A percentile compares a stretch with the other conserved stretches of the same genome.
Evolutionary conservation across 2,113 vertebrate genomes (phyloP).

Genomic region (Pyxicephalus adspersus): DNA sequence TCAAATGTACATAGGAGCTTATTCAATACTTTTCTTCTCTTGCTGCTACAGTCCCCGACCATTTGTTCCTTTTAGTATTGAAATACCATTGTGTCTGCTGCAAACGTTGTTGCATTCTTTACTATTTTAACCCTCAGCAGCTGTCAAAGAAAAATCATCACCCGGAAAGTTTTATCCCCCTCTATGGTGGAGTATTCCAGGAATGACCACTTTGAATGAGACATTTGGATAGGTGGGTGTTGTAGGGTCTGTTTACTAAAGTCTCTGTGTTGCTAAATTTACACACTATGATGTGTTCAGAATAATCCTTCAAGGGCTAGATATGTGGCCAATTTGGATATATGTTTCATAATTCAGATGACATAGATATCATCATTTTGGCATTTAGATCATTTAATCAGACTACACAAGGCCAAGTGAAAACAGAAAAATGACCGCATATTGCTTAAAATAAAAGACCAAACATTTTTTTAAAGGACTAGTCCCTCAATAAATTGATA

Average conservation of each 20-base stretch:
- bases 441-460: too few species aligned
- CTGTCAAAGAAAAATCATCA: conserved; percentile 39
- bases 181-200: conserved; percentile 34
- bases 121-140: conserved; percentile 19
- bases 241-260: conserved; percentile 11
- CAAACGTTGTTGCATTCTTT: conserved; percentile 19
- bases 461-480: too few species aligned
- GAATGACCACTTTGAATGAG: conserved; percentile 37
- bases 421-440: too few species aligned
- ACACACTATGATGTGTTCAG: conserved; percentile 5
- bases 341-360: background rate
- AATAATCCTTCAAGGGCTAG: background rate
- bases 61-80: conserved; percentile 35
- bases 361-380: too few species aligned
- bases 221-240: conserved; percentile 36
- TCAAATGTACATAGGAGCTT: background rate
- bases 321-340: conserved; percentile 14
- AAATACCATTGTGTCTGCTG: conserved; percentile 12
- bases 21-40: background rate
- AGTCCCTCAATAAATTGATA: too few species aligned
- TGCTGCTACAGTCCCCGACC: background rate
- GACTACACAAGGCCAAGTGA: too few species aligned
- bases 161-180: conserved; percentile 30
- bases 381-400: too few species aligned
- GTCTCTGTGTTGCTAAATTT: conserved; percentile 34